Evolutionary conservation across 1,140 invertebrate species (phyloP).

Genomic region (Nautilus pompilius): DNA sequence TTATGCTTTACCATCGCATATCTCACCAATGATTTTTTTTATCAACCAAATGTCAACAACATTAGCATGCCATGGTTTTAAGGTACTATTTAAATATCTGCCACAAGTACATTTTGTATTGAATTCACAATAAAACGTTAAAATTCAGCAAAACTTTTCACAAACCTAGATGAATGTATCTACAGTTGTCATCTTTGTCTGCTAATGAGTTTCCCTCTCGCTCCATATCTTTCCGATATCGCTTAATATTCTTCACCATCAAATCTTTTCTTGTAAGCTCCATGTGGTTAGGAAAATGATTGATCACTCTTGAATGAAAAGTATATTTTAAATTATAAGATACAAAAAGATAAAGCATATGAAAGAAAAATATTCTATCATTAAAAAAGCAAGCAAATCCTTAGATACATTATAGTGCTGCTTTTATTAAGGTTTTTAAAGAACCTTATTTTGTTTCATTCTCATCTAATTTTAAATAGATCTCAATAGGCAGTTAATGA

Average conservation of each 20-base stretch:
- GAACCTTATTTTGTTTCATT: no score
- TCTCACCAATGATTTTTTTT: no score
- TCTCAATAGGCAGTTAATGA: no score
- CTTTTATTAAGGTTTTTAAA: no score
- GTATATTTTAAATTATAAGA: not conserved
- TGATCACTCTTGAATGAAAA: slow-evolving; percentile 61
- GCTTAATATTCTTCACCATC: slow-evolving; percentile 92
- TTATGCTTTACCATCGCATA: no score
- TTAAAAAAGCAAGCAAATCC: no score
- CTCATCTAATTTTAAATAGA: no score
- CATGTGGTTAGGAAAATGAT: slow-evolving; percentile 76
- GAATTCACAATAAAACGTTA: no score
- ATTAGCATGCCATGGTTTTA: not conserved
- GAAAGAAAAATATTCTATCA: slow-evolving; percentile 17
- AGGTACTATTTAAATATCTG: no score
- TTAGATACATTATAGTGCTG: no score
- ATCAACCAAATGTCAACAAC: no score
- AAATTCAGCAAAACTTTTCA: slow-evolving; percentile 63
- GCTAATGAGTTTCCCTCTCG: slow-evolving; percentile 83
- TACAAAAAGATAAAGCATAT: slow-evolving; percentile 5
- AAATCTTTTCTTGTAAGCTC: slow-evolving; percentile 92
- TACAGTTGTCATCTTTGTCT: slow-evolving; percentile 67
- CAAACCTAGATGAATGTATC: slow-evolving; percentile 63
- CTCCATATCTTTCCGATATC: slow-evolving; percentile 87
- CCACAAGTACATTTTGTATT: no score